Evolutionary conservation across 2,888 invertebrate genomes (phyloP).

Genomic region (Torymus texanus): DNA sequence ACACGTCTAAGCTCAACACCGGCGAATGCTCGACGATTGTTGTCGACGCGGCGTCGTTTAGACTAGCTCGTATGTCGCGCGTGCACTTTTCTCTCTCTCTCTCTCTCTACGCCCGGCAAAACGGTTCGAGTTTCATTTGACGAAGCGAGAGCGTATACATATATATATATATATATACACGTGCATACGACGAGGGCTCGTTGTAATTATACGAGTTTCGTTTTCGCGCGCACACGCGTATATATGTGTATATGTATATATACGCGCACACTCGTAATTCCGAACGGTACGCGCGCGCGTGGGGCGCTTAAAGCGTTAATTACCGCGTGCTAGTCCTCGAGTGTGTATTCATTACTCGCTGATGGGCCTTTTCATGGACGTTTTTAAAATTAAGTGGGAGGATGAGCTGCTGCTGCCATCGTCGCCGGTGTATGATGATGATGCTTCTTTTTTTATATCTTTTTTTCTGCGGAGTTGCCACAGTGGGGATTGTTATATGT

Average conservation of each 20-base stretch:
- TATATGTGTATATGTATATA: background rate
- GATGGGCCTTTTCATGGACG: background rate
- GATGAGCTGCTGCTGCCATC: too few species aligned
- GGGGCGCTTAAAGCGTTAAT: slow-evolving; percentile 31
- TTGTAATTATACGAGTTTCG: slow-evolving; percentile 39
- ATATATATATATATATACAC: too few species aligned
- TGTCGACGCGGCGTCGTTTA: slow-evolving; percentile 24
- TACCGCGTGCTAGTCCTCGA: slow-evolving; percentile 6
- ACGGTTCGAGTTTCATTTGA: slow-evolving; percentile 36
- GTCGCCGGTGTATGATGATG: too few species aligned
- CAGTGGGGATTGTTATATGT: too few species aligned
- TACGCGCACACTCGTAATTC: background rate
- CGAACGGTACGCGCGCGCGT: background rate
- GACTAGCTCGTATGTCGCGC: background rate
- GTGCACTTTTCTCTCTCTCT: background rate
- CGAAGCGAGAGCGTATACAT: background rate
- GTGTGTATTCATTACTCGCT: slow-evolving; percentile 9
- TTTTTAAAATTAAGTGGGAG: background rate
- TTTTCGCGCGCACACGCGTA: background rate
- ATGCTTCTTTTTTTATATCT: too few species aligned
- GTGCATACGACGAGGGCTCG: background rate
- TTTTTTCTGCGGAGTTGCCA: too few species aligned
- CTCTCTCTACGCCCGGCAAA: background rate
- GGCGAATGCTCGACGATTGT: slow-evolving; percentile 6
- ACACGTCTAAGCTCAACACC: background rate